Evolutionary conservation across 2,888 invertebrate genomes (phyloP).

Genomic region (Lobophora halterata): DNA sequence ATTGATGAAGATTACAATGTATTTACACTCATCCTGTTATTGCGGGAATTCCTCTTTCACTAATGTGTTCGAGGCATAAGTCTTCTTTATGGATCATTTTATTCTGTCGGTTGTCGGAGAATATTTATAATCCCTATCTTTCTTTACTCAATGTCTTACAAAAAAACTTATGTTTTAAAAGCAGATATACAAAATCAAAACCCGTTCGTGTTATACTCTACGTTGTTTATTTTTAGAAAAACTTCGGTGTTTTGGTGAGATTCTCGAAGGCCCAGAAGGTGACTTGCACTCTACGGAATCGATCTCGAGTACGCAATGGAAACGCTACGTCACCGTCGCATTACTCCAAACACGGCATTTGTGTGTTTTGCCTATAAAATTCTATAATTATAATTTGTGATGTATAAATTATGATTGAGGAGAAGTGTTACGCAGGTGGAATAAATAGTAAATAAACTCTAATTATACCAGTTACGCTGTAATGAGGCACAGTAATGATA

Average conservation of each 20-base stretch:
- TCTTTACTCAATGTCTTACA: too few relatives aligned
- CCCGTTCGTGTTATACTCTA: too few relatives aligned
- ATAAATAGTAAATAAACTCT: too few relatives aligned
- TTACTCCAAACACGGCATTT: constrained; percentile 35
- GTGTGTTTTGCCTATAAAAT: constrained; percentile 14
- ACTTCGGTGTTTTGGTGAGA: not conserved
- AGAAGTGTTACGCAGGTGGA: too few relatives aligned
- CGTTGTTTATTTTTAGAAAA: not conserved
- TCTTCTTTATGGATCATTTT: constrained; percentile 28
- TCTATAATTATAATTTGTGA: not conserved
- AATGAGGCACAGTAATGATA: too few relatives aligned
- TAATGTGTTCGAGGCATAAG: constrained; percentile 29
- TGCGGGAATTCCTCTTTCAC: constrained; percentile 28
- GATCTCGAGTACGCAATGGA: constrained; percentile 31
- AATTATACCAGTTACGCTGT: too few relatives aligned
- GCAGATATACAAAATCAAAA: too few relatives aligned
- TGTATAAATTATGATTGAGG: not conserved
- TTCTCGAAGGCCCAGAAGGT: constrained; percentile 7
- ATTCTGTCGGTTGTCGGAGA: constrained; percentile 20
- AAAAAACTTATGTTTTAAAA: too few relatives aligned
- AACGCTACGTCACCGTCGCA: constrained; percentile 37
- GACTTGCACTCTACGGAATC: constrained; percentile 36
- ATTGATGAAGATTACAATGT: constrained; percentile 32
- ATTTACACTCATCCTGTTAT: constrained; percentile 30
- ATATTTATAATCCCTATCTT: too few relatives aligned